Evolutionary conservation across 2,888 invertebrate species (phyloP), one percentile per base, ranked within the genome.

Genomic region (Polia nebulosa): DNA sequence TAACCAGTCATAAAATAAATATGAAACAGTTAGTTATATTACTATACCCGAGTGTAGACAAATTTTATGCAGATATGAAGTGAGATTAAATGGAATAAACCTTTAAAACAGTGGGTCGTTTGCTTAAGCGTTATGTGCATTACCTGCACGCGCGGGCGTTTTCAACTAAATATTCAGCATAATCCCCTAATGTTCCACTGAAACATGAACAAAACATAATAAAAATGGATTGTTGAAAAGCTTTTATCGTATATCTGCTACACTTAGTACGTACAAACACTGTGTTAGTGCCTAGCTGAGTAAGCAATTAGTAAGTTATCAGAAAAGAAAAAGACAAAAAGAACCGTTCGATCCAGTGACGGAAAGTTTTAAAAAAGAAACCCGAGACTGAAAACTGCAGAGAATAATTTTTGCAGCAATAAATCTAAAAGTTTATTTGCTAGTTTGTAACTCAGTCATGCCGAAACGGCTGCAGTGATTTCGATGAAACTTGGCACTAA

Each of bases 101-200:
- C 82, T 85, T 83, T 86, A 85, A 89, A 85, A 88, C 84, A 84
- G 81, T 76, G 74, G 87, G 87, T 91, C 91, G 90, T 92, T 92
- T 90, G 88, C 91, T 86, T 92, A 92, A 92, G 87, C 90, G 92
- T 86, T 87, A 84, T 87, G 82, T 85, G 91, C 91, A 92, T 92
- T 92, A 92, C 91, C 90, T 91, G 91, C 89, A 90, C 83, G 81
- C 86, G 81, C 67, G 72, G 67, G 78, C 79, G 72, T 75, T 83
- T 84, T 81, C 86, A 79, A 68, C 78, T 78, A 67, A 82, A 82
- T 81, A 82, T 81, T 80, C 65, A 79, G 72, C 62, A 65, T 82
- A 68, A 82, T 59, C 60, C 69, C 39, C 60, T 82, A 82, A 82
- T 71, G 78, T 62, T 58, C 73, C 27, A 55, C 56, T 62, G 41